Evolutionary conservation across 2,888 invertebrate genomes (phyloP).

Genomic region (Platycheirus albimanus): DNA sequence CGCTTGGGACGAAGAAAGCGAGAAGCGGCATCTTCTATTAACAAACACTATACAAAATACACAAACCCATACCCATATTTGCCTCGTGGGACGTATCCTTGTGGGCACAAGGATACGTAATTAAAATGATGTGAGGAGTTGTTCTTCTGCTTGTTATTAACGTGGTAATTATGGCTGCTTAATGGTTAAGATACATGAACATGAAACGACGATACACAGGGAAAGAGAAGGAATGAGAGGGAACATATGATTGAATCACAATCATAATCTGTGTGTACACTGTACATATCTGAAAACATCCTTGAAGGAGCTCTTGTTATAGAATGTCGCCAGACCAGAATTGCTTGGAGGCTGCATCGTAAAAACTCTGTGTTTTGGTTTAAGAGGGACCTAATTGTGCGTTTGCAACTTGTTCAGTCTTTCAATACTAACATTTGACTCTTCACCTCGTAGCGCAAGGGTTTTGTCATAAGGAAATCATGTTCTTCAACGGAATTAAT

Average conservation of each 20-base stretch:
- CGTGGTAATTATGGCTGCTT: conserved; percentile 71
- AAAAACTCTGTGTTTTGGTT: conserved; percentile 27
- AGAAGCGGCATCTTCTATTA: conserved; percentile 53
- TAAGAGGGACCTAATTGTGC: conserved; percentile 40
- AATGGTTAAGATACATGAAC: conserved; percentile 68
- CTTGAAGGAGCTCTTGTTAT: conserved; percentile 23
- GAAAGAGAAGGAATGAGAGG: conserved; percentile 16
- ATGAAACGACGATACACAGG: conserved; percentile 48
- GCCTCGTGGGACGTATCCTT: no score
- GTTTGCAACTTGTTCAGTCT: conserved; percentile 57
- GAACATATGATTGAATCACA: conserved; percentile 55
- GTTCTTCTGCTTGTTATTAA: conserved; percentile 70
- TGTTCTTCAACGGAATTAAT: conserved; percentile 1
- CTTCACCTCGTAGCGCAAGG: conserved; percentile 19
- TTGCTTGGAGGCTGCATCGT: conserved; percentile 43
- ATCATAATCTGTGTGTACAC: conserved; percentile 12
- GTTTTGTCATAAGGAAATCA: conserved; percentile 42
- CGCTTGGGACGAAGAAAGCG: background rate
- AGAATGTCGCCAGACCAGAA: conserved; percentile 44
- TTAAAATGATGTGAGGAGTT: conserved; percentile 71
- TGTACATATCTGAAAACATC: conserved; percentile 22
- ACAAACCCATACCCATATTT: conserved; percentile 22
- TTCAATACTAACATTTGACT: conserved; percentile 49
- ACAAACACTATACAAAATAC: no score
- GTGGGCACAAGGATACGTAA: conserved; percentile 61